These are phyloP conservation scores for Sylvia borin DNA, from an alignment of 2,797 vertebrate genomes.

Conservation along the genomic window DNA sequence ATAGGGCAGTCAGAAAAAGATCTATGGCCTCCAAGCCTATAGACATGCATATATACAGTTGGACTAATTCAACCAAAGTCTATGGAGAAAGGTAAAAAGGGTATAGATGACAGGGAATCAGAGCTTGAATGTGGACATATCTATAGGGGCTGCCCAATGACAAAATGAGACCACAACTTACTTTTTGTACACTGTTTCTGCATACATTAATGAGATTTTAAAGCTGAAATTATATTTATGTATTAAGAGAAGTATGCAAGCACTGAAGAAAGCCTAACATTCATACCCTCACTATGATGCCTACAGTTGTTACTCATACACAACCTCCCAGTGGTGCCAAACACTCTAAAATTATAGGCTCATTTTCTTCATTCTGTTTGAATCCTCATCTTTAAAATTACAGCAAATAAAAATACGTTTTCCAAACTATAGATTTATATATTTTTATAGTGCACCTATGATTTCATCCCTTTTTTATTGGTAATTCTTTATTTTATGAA, in stretches of 20 bases:
- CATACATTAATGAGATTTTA: not conserved
- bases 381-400: not conserved
- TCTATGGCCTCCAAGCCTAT: not conserved
- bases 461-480: not conserved
- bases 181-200: not conserved
- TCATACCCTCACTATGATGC: not conserved
- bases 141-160: not conserved
- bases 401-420: not conserved
- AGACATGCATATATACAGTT: not conserved
- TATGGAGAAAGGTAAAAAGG: not conserved
- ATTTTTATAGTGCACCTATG: not conserved
- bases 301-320: not conserved
- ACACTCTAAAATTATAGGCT: not conserved
- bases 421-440: not conserved
- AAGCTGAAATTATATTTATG: not conserved
- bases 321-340: not conserved
- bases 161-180: not conserved
- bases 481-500: not conserved
- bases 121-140: not conserved
- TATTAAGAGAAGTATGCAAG: not conserved
- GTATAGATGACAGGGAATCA: not conserved
- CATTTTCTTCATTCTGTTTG: not conserved
- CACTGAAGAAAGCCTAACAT: not conserved
- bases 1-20: not conserved
- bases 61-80: not conserved